Percentiles rank a stretch among this genome's conserved stretches.
Evolutionary conservation across 1,140 invertebrate species (phyloP).

Genomic region (Bursaphelenchus mucronatus): DNA sequence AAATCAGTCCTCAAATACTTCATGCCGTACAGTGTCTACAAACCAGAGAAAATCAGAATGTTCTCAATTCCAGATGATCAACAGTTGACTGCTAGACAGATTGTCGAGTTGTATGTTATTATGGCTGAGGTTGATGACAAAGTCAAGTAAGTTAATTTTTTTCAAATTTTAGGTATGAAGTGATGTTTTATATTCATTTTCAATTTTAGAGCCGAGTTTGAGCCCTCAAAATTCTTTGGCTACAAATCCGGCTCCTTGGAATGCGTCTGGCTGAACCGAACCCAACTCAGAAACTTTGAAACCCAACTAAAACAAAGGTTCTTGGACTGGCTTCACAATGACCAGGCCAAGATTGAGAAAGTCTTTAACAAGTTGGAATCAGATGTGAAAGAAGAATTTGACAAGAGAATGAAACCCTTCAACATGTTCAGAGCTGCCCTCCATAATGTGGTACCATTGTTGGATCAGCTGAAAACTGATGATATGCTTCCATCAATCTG

Average conservation of each 20-base stretch:
- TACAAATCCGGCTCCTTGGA: slow-evolving; percentile 30
- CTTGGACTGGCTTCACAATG: slow-evolving; percentile 53
- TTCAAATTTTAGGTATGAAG: neutral
- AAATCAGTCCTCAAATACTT: slow-evolving; percentile 39
- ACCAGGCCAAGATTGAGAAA: slow-evolving; percentile 48
- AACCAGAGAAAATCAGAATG: slow-evolving; percentile 58
- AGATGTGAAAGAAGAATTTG: slow-evolving; percentile 53
- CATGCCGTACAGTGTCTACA: slow-evolving; percentile 57
- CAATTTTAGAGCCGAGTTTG: slow-evolving; percentile 50
- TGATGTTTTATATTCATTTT: slow-evolving; percentile 8
- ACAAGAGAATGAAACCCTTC: slow-evolving; percentile 50
- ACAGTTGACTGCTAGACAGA: slow-evolving; percentile 55
- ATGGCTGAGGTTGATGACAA: slow-evolving; percentile 49
- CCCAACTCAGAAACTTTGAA: slow-evolving; percentile 45
- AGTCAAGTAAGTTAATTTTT: slow-evolving; percentile 38
- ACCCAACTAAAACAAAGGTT: slow-evolving; percentile 52
- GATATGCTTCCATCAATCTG: slow-evolving; percentile 55
- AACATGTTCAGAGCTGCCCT: slow-evolving; percentile 51
- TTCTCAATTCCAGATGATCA: slow-evolving; percentile 60
- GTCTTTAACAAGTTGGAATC: slow-evolving; percentile 42
- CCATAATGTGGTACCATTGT: slow-evolving; percentile 51
- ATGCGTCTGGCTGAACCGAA: slow-evolving; percentile 50
- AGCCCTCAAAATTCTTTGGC: slow-evolving; percentile 53
- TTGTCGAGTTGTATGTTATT: slow-evolving; percentile 52
- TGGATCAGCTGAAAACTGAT: slow-evolving; percentile 50